A percentile compares a stretch with the other conserved stretches of the same genome.
phyloP scores from a whole-genome alignment of 2,797 vertebrate species.

The Betta splendens region DNA sequence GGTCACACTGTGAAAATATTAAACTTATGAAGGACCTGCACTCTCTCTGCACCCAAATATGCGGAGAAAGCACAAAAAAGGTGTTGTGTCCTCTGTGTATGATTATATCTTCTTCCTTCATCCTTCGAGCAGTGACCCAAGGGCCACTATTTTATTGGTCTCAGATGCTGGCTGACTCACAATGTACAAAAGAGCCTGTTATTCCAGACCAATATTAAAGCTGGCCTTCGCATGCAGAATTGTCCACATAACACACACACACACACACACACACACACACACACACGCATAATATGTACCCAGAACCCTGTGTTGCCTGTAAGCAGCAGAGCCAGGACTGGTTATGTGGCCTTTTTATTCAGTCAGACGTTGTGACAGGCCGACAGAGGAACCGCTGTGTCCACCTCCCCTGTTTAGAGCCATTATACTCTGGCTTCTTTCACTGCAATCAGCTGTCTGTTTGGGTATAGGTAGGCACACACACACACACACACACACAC shows the following conservation, averaged over 20 bases:
- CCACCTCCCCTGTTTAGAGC: constrained; percentile 39
- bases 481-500: too few relatives aligned
- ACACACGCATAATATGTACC: constrained; percentile 38
- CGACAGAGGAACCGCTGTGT: constrained; percentile 56
- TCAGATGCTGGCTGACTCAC: constrained; percentile 85
- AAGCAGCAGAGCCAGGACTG: constrained; percentile 42
- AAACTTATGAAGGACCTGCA: constrained; percentile 83
- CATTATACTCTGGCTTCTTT: constrained; percentile 48
- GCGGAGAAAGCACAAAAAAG: constrained; percentile 86
- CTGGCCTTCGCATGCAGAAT: constrained; percentile 74
- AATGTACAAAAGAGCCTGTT: constrained; percentile 88
- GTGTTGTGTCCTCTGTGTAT: constrained; percentile 86
- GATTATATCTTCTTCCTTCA: constrained; percentile 88
- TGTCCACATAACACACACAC: constrained; percentile 61
- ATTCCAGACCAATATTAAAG: constrained; percentile 85
- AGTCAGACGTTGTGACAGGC: constrained; percentile 56
- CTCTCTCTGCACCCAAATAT: constrained; percentile 81
- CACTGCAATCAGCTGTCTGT: constrained; percentile 56
- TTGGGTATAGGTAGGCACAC: constrained; percentile 34
- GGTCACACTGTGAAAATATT: constrained; percentile 87
- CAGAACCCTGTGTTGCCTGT: constrained; percentile 44
- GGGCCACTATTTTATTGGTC: constrained; percentile 86
- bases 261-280: constrained; percentile 40
- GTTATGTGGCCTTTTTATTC: constrained; percentile 54
- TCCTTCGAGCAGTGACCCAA: constrained; percentile 83